phyloP scores from a whole-genome alignment of 2,797 vertebrate species.

The Gymnopithys bicolor region DNA sequence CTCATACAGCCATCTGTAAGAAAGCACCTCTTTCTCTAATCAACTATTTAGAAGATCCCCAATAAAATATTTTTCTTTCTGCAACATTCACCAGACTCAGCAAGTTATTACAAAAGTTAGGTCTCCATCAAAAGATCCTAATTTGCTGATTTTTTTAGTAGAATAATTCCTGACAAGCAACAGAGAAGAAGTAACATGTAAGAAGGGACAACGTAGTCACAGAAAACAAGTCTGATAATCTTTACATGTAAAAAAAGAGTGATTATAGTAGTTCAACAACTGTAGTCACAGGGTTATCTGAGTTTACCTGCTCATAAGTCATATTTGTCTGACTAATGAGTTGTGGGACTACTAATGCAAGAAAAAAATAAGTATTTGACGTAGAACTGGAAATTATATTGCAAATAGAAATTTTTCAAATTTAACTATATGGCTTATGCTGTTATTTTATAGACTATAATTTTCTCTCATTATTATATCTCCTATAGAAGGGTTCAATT shows the following conservation, averaged over 20 bases:
- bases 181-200: background rate
- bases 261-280: background rate
- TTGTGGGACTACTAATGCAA: background rate
- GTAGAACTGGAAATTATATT: background rate
- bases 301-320: background rate
- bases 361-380: background rate
- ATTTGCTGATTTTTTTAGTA: background rate
- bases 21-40: background rate
- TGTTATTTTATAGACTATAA: background rate
- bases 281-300: background rate
- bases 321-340: background rate
- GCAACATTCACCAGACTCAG: background rate
- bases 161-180: background rate
- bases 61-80: background rate
- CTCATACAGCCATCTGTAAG: background rate
- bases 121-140: background rate
- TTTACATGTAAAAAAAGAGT: background rate
- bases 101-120: background rate
- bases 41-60: fast-evolving
- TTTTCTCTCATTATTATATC: fast-evolving
- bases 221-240: background rate
- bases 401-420: background rate
- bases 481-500: background rate
- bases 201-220: background rate
- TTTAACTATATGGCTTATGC: background rate